Evolutionary conservation across 2,888 invertebrate species (phyloP).

Genomic region (Ormyrus rosae): DNA sequence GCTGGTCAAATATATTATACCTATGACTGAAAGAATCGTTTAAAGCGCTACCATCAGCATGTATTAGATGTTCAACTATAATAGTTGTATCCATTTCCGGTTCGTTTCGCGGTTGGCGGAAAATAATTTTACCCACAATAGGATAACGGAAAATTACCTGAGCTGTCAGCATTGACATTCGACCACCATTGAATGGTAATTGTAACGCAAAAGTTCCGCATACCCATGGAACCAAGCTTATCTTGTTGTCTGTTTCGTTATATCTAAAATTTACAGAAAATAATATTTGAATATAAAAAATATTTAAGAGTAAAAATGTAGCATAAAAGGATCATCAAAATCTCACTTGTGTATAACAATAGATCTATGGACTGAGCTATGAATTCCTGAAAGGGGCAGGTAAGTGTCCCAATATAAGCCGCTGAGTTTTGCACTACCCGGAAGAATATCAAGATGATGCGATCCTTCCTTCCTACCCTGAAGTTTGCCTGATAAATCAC

Average conservation of each 20-base stretch:
- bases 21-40: conserved; percentile 85
- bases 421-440: conserved; percentile 84
- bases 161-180: conserved; percentile 86
- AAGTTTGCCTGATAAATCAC: conserved; percentile 92
- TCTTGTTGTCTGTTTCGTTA: conserved; percentile 76
- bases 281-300: conserved; percentile 36
- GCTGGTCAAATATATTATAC: conserved; percentile 55
- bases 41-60: conserved; percentile 88
- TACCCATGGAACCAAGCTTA: conserved; percentile 77
- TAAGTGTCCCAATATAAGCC: conserved; percentile 90
- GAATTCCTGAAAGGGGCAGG: conserved; percentile 87
- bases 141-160: conserved; percentile 91
- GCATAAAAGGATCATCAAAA: neutral
- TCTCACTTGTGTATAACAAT: conserved; percentile 85
- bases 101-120: conserved; percentile 87
- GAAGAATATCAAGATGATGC: conserved; percentile 82
- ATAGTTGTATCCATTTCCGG: conserved; percentile 91
- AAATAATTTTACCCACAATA: conserved; percentile 88
- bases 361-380: conserved; percentile 89
- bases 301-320: neutral
- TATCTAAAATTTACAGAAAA: conserved; percentile 70
- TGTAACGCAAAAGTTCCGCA: conserved; percentile 83
- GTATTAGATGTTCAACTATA: conserved; percentile 89
- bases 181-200: conserved; percentile 81
- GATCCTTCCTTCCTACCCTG: conserved; percentile 84